phyloP scores from a whole-genome alignment of 1,140 invertebrate species.

The Orius laevigatus region DNA sequence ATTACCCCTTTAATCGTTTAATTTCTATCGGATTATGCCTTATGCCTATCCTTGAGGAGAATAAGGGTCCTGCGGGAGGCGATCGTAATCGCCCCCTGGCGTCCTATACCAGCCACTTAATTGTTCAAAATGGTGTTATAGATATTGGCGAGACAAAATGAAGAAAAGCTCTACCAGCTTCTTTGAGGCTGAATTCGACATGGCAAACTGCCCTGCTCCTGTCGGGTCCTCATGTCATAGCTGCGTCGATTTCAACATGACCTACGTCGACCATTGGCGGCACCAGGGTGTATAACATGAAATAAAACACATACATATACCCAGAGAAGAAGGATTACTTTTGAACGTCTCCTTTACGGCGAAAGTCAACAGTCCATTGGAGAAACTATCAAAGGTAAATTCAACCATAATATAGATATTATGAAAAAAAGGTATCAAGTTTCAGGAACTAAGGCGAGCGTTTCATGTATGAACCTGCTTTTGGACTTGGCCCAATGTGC shows the following conservation, averaged over 20 bases:
- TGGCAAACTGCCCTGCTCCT: too few relatives aligned
- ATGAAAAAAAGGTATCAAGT: constrained; percentile 1
- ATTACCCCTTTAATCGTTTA: too few relatives aligned
- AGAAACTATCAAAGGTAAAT: constrained; percentile 32
- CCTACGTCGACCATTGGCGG: constrained; percentile 40
- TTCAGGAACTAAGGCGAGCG: constrained; percentile 26
- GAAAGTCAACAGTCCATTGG: constrained; percentile 38
- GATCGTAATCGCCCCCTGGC: too few relatives aligned
- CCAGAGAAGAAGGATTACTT: constrained; percentile 36
- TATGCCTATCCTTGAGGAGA: too few relatives aligned
- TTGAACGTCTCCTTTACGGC: constrained; percentile 44
- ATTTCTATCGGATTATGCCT: too few relatives aligned
- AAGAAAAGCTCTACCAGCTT: too few relatives aligned
- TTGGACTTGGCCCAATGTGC: constrained; percentile 39
- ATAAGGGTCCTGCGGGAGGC: too few relatives aligned
- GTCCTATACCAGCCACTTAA: too few relatives aligned
- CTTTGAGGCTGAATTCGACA: too few relatives aligned
- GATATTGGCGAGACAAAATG: too few relatives aligned
- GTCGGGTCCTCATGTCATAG: constrained; percentile 37
- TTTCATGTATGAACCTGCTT: constrained; percentile 36
- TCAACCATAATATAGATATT: constrained; percentile 1
- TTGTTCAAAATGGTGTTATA: too few relatives aligned
- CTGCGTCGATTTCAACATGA: constrained; percentile 41
- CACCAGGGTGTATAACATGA: constrained; percentile 41
- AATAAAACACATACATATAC: too few relatives aligned